Base-by-base conservation (phyloP, 2,888 invertebrate species). In the Pantelozetes paolii region DNA sequence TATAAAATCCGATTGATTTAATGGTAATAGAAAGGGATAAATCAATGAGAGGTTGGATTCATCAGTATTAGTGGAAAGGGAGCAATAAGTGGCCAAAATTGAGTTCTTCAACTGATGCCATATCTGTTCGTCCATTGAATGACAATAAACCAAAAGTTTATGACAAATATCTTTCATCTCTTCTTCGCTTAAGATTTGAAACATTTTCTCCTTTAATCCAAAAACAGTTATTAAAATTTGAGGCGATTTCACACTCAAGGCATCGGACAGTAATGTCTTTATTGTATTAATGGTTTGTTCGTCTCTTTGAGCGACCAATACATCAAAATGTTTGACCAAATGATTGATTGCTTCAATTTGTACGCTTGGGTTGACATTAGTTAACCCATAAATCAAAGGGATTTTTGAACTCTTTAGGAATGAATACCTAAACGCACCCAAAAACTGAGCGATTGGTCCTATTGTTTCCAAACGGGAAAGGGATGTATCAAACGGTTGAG, bases 341-440 rank as follows among this genome's bases (percentile, higher is more conserved):
- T 73, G 48, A 18, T 36, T 20, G 23, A 73, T 30, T 2, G 73
- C 57, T 36, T 69, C 26, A 2, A 23, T 28, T 26, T 72, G 71
- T 9, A 72, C 57, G 1, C 32, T 9, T 67, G 67, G 18, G 23
- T 20, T 72, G 32, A 67, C 20, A 57, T 67, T 64, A 48, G 26
- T 54, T 23, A 75, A 28, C 9, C 72, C 74, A 64, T 62, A n/a
- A 23, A 59, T 42, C 11, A 72, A 26, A 23, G 74, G 71, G 15
- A 67, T 20, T 40, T 57, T 72, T 40, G 54, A 54, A n/a, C 11
- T 59, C 28, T 50, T 36, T 13, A 67, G 32, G 23, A 20, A 23
- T 23, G 72, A 72, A 42, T 62, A 72, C 8, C 62, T 36, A 28
- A 72, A 40, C 6, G 62, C 40, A 23, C 62, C 40, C 20, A 72